Conservation (phyloP, 2,797 vertebrate species). For the Babyrousa celebensis region DNA sequence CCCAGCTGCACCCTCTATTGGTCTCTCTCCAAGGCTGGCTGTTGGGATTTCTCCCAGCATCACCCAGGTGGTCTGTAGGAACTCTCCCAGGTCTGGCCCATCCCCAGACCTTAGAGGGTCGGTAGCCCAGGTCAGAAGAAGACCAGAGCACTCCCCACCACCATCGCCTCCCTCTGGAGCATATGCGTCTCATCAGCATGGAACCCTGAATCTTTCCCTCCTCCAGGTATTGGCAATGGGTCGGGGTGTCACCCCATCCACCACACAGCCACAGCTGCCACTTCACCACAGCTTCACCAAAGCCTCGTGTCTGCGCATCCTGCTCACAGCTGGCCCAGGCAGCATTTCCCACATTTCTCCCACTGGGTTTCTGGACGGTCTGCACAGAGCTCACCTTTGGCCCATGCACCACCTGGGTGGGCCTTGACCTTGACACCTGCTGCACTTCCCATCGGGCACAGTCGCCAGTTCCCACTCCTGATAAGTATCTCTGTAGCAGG, state of each 20-base stretch:
- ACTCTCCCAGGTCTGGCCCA: not conserved
- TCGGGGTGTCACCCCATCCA: not conserved
- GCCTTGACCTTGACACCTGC: not conserved
- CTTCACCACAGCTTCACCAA: not conserved
- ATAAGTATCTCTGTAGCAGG: constrained; percentile 29
- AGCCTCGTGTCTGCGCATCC: not conserved
- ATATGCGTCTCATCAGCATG: not conserved
- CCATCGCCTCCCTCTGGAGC: not conserved
- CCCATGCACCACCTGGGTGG: not conserved
- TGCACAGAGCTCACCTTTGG: not conserved
- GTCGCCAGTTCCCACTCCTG: not conserved
- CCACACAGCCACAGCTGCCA: not conserved
- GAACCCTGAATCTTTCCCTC: not conserved
- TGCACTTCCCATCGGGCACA: not conserved
- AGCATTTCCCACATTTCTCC: not conserved
- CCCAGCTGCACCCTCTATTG: not conserved
- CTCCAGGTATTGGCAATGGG: not conserved
- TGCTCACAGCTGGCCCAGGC: not conserved
- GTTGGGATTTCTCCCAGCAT: not conserved
- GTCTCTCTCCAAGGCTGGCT: not conserved
- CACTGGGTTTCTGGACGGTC: not conserved
- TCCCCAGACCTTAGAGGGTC: not conserved
- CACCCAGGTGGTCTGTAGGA: not conserved
- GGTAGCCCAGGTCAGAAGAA: not conserved
- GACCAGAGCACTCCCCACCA: not conserved